Base-by-base conservation (phyloP, 2,113 vertebrate species). In the Burhinus oedicnemus region DNA sequence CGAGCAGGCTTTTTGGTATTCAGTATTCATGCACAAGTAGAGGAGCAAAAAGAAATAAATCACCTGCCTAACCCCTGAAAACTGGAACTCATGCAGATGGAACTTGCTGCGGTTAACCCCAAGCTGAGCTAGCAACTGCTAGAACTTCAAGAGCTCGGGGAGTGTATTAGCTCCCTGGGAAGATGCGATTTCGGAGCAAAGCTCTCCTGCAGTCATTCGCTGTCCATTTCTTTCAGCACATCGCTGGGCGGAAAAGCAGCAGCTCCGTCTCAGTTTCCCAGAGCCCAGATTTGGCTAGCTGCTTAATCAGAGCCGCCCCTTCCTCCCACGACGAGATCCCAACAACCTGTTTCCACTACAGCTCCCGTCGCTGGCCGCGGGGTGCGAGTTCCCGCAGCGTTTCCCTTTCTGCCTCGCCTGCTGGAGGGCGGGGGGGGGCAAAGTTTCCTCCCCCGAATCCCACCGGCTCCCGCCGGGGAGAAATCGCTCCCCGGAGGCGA, bases 161-260 rank as follows among this genome's bases (percentile, higher is more conserved):
- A 29, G 78, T 0, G 32, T 0, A 2, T 5, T 1, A 3, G 57
- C 29, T 38, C 12, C 27, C 62, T 0, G 83, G 72, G 66, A 8
- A 70, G 78, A n/a, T 55, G 47, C 34, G 57, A 25, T 34, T 3
- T 26, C 17, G 9, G 60, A 57, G 85, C 89, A 25, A 1, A 34
- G 87, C 60, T 55, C 51, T 58, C 58, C 66, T 6, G 91, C 83
- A 2, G 83, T 5, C 7, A 19, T 27, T 40, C 47, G 12, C 76
- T 52, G 86, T 26, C 76, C 89, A 2, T 57, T 40, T 5, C 85
- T 21, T 9, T 91, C 94, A 92, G 92, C 64, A 1, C 82, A 5
- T 3, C 23, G 27, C 93, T 12, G 66, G 62, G 32, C 7, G 94
- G 15, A n/a, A 7, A n/a, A 69, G 92, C 93, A 2, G 83, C 76